Base-by-base conservation (phyloP, 2,888 invertebrate genomes). In the Tenthredo amoena region DNA sequence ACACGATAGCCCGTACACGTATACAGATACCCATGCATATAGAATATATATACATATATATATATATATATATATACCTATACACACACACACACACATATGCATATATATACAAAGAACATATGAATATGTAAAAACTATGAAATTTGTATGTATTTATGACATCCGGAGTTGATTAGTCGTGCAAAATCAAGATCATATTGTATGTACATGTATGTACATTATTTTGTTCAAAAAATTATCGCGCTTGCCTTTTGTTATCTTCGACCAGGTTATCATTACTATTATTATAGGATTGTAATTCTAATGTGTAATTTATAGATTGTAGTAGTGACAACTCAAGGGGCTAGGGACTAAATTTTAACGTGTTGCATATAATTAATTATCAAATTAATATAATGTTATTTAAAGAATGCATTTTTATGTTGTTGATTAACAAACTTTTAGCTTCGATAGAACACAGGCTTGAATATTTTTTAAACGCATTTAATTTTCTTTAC, bases 381-480 rank as follows among this genome's bases (percentile, higher is more conserved):
- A 62, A 81, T 37, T 58, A 83, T 47, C 47, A 71, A 83, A 83
- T 83, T 68, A 83, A 47, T 68, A 83, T 79, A 62, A 81, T 47
- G 83, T 83, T 83, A 83, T 83, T 83, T 71, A 83, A 83, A 83
- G 50, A 83, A 71, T 88, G 89, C 90, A 90, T 91, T 91, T 91
- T 91, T 91, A 90, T 90, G 90, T 89, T 86, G 88, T 90, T 90
- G 89, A 88, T 90, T 90, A 89, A 89, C 87, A 90, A 90, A 89
- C 89, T 89, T 87, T 88, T 87, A 88, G 55, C 55, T 77, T 43
- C 21, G 58, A 81, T 90, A 89, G 89, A 89, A 88, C 85, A 87
- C 88, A 89, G 89, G 87, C 88, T 90, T 90, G 91, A 91, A 90
- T 89, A 91, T 90, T 90, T 91, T 90, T 89, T 58, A 88, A 86